Percentiles rank a stretch among this genome's conserved stretches.
These are phyloP conservation scores for Pseudopipra pipra DNA, from an alignment of 2,113 vertebrate species.

Conservation along the genomic window DNA sequence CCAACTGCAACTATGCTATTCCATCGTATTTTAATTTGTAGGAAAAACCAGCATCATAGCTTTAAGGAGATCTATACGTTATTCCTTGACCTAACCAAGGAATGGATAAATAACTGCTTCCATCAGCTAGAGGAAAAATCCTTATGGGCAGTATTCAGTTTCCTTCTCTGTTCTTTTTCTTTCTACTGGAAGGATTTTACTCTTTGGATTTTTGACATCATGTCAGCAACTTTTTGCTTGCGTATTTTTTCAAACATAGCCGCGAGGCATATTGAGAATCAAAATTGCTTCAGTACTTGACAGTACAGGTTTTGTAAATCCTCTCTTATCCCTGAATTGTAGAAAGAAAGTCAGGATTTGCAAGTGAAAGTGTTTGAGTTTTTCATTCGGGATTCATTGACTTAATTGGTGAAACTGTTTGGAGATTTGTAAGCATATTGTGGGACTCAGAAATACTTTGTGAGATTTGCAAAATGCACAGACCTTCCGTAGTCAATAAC, in stretches of 20 bases:
- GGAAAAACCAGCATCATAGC: fast-evolving
- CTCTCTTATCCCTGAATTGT: conserved; percentile 18
- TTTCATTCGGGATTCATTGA: neutral
- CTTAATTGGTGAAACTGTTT: conserved; percentile 40
- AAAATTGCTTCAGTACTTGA: conserved; percentile 23
- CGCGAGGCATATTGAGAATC: neutral
- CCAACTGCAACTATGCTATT: neutral
- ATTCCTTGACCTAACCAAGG: neutral
- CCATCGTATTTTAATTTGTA: neutral
- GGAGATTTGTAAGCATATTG: neutral
- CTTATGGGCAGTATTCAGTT: neutral
- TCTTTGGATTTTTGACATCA: neutral
- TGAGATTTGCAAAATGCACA: conserved; percentile 1
- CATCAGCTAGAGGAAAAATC: neutral
- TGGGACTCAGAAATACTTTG: neutral
- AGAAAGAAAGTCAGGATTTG: conserved; percentile 41
- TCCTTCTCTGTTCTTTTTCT: neutral
- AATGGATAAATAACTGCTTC: neutral
- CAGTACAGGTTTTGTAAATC: neutral
- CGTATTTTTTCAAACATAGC: neutral
- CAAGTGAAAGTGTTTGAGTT: conserved; percentile 19
- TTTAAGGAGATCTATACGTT: neutral
- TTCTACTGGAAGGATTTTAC: neutral
- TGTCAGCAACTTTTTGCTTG: neutral
- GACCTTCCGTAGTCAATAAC: neutral